Conservation (phyloP, 2,113 vertebrate species). For the Argyrosomus japonicus region DNA sequence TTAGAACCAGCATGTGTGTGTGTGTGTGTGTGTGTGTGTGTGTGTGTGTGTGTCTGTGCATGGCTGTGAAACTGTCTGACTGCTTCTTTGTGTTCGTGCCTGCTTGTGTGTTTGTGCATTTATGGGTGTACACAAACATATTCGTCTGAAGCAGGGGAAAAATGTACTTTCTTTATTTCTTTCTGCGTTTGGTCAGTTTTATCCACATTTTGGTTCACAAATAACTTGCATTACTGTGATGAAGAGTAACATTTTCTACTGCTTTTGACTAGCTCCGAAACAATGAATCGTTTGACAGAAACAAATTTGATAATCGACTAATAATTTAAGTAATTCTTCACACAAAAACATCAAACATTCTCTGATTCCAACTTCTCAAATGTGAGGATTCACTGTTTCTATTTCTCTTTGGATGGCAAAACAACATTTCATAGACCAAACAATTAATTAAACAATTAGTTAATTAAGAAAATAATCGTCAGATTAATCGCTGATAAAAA, state of each 20-base stretch:
- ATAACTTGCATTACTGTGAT: neutral
- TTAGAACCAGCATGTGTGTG: conserved; percentile 47
- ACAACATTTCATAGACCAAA: neutral
- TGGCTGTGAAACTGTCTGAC: conserved; percentile 58
- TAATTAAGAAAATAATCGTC: neutral
- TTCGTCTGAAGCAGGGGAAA: neutral
- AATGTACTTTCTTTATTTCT: neutral
- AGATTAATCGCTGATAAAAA: neutral
- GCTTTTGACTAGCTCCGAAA: neutral
- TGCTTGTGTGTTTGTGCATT: conserved; percentile 25
- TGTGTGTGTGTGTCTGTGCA: conserved; percentile 15
- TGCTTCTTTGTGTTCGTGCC: conserved; percentile 45
- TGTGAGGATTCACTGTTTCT: neutral
- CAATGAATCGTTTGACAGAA: neutral
- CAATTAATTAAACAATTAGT: neutral
- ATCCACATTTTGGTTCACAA: neutral
- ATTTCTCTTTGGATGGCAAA: neutral
- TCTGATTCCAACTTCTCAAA: neutral
- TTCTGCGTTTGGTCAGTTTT: neutral
- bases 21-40: conserved; percentile 14
- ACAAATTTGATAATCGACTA: neutral
- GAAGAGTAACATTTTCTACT: neutral
- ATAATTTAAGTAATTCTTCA: neutral
- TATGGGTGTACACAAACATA: conserved; percentile 22
- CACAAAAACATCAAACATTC: neutral